phyloP scores from a whole-genome alignment of 1,140 invertebrate species.

The Drosophila rufa region DNA sequence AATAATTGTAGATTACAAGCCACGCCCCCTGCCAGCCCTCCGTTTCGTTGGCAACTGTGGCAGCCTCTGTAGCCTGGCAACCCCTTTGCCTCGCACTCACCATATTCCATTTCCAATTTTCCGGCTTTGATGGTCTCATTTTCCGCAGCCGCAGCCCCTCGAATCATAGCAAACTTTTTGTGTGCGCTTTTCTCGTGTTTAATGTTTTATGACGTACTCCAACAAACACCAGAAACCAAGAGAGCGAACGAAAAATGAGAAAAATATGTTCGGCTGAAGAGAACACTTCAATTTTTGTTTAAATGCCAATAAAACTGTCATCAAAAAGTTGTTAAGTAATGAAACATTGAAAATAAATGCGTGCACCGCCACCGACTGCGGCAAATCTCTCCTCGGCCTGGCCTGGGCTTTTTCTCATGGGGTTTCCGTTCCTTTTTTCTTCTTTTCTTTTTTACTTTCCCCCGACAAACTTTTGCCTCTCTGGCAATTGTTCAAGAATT shows the following conservation, averaged over 20 bases:
- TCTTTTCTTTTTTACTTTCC: not conserved
- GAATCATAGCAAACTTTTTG: slow-evolving; percentile 47
- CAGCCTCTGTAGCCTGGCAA: slow-evolving; percentile 23
- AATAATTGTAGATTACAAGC: slow-evolving; percentile 46
- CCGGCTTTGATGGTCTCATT: slow-evolving; percentile 50
- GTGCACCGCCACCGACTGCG: slow-evolving; percentile 39
- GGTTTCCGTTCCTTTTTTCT: not conserved
- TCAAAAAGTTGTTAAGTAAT: slow-evolving; percentile 83
- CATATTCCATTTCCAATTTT: slow-evolving; percentile 18
- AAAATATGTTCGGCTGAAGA: slow-evolving; percentile 40
- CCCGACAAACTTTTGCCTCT: slow-evolving; percentile 67
- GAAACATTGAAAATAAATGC: slow-evolving; percentile 76
- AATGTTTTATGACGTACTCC: slow-evolving; percentile 52
- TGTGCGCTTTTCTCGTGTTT: slow-evolving; percentile 47
- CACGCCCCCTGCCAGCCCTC: not conserved
- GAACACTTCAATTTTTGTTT: slow-evolving; percentile 57
- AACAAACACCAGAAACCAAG: slow-evolving; percentile 6
- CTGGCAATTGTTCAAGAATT: slow-evolving; percentile 59
- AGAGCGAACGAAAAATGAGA: slow-evolving; percentile 14
- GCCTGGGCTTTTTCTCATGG: slow-evolving; percentile 2
- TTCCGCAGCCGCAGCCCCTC: slow-evolving; percentile 41
- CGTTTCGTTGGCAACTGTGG: slow-evolving; percentile 13
- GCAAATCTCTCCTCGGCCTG: not conserved
- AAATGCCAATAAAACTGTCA: slow-evolving; percentile 81
- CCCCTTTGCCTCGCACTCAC: slow-evolving; percentile 2